Evolutionary conservation across 2,888 invertebrate genomes (phyloP).

Genomic region (Acanthosepion esculentum): DNA sequence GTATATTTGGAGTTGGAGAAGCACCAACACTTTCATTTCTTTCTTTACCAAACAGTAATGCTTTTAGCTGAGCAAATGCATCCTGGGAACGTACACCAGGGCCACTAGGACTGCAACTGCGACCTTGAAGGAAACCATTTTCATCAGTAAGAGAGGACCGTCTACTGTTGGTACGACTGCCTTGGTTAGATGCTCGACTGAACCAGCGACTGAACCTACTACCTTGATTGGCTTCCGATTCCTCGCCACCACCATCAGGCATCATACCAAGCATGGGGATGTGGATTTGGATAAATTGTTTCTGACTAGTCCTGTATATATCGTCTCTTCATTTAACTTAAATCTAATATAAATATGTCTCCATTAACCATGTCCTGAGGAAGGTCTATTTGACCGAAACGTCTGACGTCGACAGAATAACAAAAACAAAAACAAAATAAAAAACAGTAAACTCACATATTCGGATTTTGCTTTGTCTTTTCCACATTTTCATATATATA

Average conservation of each 20-base stretch:
- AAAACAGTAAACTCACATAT: too few relatives aligned
- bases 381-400: too few relatives aligned
- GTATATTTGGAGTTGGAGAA: constrained; percentile 24
- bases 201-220: constrained; percentile 81
- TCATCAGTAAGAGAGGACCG: constrained; percentile 81
- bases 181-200: constrained; percentile 54
- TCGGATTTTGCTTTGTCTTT: too few relatives aligned
- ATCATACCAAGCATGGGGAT: too few relatives aligned
- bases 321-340: too few relatives aligned
- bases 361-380: too few relatives aligned
- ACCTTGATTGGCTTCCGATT: constrained; percentile 63
- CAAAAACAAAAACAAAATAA: too few relatives aligned
- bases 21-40: constrained; percentile 55
- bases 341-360: too few relatives aligned
- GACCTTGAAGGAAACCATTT: constrained; percentile 68
- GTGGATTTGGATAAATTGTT: too few relatives aligned
- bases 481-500: too few relatives aligned
- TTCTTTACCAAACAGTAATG: constrained; percentile 66
- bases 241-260: constrained; percentile 40
- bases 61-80: constrained; percentile 76
- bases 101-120: not conserved
- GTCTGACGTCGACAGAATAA: too few relatives aligned
- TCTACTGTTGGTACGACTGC: constrained; percentile 74
- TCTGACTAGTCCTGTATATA: too few relatives aligned
- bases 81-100: constrained; percentile 61